A percentile compares a stretch with the other conserved stretches of the same genome.
Evolutionary conservation across 92 coral and sea anemone species (phyloP).

Genomic region (Galaxea fascicularis): DNA sequence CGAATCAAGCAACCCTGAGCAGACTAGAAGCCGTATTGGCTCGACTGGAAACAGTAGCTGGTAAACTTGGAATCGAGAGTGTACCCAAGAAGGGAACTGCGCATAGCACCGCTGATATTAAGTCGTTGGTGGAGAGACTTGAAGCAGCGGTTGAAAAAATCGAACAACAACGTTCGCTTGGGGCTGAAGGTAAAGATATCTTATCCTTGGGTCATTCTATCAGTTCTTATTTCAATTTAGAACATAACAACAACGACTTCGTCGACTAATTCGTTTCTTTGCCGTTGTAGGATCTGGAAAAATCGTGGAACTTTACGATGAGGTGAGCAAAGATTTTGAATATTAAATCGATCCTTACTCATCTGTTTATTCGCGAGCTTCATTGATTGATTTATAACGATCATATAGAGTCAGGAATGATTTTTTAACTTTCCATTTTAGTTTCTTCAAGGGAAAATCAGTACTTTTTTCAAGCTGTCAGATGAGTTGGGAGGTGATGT

Average conservation of each 20-base stretch:
- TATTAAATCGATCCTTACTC: not conserved
- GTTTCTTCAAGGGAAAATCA: conserved; percentile 72
- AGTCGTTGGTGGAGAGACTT: conserved; percentile 49
- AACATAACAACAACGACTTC: not conserved
- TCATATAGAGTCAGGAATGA: not conserved
- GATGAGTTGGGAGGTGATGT: conserved; percentile 80
- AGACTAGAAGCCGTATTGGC: conserved; percentile 36
- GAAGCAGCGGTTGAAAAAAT: conserved; percentile 60
- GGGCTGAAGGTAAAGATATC: conserved; percentile 15
- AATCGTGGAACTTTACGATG: conserved; percentile 58
- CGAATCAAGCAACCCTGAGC: conserved; percentile 34
- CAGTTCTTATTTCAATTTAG: not conserved
- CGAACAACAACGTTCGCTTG: conserved; percentile 36
- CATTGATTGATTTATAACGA: not conserved
- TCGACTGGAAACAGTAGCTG: conserved; percentile 45
- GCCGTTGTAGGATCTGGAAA: conserved; percentile 37
- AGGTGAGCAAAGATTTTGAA: conserved; percentile 26
- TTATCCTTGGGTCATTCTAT: not conserved
- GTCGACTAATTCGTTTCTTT: not conserved
- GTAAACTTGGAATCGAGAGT: conserved; percentile 29
- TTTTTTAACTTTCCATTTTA: conserved; percentile 8
- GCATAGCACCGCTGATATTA: conserved; percentile 48
- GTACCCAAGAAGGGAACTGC: conserved; percentile 19
- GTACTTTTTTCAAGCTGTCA: conserved; percentile 61
- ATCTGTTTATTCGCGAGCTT: conserved; percentile 18